Evolutionary conservation across 1,140 invertebrate genomes (phyloP).

Genomic region (Eupristina koningsbergeri): DNA sequence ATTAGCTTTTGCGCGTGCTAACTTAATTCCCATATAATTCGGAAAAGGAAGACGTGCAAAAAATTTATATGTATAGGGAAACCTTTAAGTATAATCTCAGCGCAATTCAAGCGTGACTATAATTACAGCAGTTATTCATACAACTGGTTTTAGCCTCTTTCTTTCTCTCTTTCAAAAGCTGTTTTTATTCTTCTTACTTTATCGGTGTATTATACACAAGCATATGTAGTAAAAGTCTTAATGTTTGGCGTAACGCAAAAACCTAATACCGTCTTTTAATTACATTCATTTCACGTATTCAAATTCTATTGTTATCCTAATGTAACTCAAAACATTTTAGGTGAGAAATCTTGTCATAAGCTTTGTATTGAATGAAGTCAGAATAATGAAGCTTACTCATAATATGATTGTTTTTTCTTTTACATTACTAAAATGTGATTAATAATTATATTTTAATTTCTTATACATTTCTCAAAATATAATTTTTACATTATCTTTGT

Average conservation of each 20-base stretch:
- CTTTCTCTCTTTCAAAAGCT: slow-evolving; percentile 1
- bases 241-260: slow-evolving; percentile 8
- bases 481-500: no score
- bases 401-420: no score
- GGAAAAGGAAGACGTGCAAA: slow-evolving; percentile 24
- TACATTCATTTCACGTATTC: slow-evolving; percentile 40
- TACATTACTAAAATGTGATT: no score
- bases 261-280: slow-evolving; percentile 13
- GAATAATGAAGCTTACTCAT: slow-evolving; percentile 23
- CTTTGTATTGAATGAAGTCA: slow-evolving; percentile 1
- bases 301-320: slow-evolving; percentile 36
- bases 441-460: no score
- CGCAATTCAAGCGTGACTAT: slow-evolving; percentile 47
- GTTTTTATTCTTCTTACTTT: background rate
- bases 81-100: slow-evolving; percentile 7
- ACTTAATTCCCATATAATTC: slow-evolving; percentile 18
- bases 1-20: slow-evolving; percentile 31
- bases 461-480: no score
- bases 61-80: background rate
- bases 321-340: slow-evolving; percentile 5
- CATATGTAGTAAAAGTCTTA: background rate
- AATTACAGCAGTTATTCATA: slow-evolving; percentile 26
- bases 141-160: slow-evolving; percentile 2
- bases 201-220: background rate
- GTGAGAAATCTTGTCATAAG: slow-evolving; percentile 20